Conservation (phyloP, 2,888 invertebrate genomes). For the Deilephila elpenor region DNA sequence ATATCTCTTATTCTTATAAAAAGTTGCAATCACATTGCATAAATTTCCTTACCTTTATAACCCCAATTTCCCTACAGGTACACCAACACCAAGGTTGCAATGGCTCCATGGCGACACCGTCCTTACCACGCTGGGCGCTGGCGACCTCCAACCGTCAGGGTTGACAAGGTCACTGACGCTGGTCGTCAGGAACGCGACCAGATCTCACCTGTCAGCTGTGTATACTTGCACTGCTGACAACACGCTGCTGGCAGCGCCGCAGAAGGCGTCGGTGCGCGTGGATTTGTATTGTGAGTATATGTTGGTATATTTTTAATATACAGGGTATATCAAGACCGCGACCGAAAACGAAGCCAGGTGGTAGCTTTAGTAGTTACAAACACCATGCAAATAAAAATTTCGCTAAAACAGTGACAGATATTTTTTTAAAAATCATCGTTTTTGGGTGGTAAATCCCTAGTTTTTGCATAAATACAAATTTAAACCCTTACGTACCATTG, state of each 20-base stretch:
- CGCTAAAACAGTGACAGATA: too few species aligned
- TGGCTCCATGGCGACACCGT: slow-evolving; percentile 76
- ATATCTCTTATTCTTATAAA: too few species aligned
- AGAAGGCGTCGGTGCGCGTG: slow-evolving; percentile 86
- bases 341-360: too few species aligned
- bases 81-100: slow-evolving; percentile 74
- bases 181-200: slow-evolving; percentile 71
- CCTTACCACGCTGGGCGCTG: slow-evolving; percentile 62
- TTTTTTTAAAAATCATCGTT: too few species aligned
- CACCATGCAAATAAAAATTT: too few species aligned
- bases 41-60: too few species aligned
- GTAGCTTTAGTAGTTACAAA: too few species aligned
- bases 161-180: slow-evolving; percentile 63
- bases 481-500: too few species aligned
- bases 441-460: too few species aligned
- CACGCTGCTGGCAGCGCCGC: slow-evolving; percentile 87
- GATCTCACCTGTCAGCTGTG: slow-evolving; percentile 86
- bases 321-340: too few species aligned
- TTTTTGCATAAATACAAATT: too few species aligned
- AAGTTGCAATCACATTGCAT: too few species aligned
- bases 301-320: background rate
- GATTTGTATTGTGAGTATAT: slow-evolving; percentile 87
- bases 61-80: slow-evolving; percentile 54
- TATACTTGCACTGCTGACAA: slow-evolving; percentile 90
- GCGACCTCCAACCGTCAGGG: slow-evolving; percentile 60